Conservation (phyloP, 2,113 vertebrate genomes). For the Notechis scutatus region DNA sequence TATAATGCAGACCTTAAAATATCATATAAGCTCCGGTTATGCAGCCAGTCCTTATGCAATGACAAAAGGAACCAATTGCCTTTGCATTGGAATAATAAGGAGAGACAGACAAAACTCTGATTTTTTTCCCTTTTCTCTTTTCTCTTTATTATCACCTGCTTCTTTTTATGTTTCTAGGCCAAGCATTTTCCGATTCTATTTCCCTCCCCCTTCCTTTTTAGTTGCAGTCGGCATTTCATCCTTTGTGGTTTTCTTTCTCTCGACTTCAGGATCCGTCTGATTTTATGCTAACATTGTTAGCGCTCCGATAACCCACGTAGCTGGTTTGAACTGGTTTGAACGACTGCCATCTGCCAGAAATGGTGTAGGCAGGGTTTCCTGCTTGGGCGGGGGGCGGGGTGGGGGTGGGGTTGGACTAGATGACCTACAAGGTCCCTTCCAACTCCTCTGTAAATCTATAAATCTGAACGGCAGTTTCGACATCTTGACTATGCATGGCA, state of each 20-base stretch:
- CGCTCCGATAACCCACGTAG: conserved; percentile 49
- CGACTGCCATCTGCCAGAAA: too few relatives aligned
- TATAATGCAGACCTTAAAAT: not conserved
- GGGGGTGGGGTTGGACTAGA: too few relatives aligned
- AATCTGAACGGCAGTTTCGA: conserved; percentile 43
- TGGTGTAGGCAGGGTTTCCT: too few relatives aligned
- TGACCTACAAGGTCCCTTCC: too few relatives aligned
- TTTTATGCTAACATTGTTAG: conserved; percentile 35
- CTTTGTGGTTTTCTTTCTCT: conserved; percentile 43
- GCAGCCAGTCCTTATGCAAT: not conserved
- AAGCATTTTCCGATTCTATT: conserved; percentile 43
- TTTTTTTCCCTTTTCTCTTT: not conserved
- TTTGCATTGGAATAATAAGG: conserved; percentile 1
- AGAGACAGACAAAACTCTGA: not conserved
- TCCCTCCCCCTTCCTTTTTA: conserved; percentile 5
- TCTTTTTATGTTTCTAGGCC: conserved; percentile 38
- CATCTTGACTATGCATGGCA: conserved; percentile 35
- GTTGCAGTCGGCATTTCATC: conserved; percentile 56
- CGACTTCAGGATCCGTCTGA: conserved; percentile 35
- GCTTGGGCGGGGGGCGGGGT: too few relatives aligned
- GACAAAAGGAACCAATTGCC: not conserved
- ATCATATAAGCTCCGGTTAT: too few relatives aligned
- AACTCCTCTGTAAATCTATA: too few relatives aligned
- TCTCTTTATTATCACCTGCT: conserved; percentile 5
- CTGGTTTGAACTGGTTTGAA: conserved; percentile 13